phyloP scores from a whole-genome alignment of 2,888 invertebrate genomes.

The Eupithecia inturbata region DNA sequence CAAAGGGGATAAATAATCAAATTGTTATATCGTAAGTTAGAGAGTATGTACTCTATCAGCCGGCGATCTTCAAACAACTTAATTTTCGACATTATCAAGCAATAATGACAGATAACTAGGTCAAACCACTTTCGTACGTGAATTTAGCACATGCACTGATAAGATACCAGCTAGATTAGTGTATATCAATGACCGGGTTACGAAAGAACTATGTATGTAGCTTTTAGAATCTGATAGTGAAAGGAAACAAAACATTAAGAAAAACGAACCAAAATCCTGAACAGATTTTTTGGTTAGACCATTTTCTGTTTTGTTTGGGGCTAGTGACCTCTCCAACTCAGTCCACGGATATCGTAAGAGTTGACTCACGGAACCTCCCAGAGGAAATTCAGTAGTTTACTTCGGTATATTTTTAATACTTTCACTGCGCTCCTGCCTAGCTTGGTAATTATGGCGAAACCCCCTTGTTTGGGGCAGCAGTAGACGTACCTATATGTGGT shows the following conservation, averaged over 20 bases:
- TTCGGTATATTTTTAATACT: neutral
- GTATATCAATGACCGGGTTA: constrained; percentile 42
- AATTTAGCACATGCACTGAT: constrained; percentile 38
- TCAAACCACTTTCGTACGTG: constrained; percentile 21
- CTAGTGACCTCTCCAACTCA: neutral
- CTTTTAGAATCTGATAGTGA: neutral
- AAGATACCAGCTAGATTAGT: constrained; percentile 39
- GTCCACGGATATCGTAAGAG: neutral
- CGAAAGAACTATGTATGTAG: constrained; percentile 13
- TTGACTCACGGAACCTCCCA: neutral
- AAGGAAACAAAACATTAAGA: neutral
- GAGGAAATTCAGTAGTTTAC: neutral
- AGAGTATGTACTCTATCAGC: constrained; percentile 2
- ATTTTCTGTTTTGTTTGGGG: neutral
- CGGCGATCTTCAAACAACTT: constrained; percentile 19
- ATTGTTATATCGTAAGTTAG: neutral
- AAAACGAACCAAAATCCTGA: neutral
- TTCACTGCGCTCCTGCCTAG: neutral
- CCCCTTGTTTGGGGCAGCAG: neutral
- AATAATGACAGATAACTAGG: constrained; percentile 31
- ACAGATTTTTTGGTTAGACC: neutral
- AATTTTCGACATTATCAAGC: constrained; percentile 19
- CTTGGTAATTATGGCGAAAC: neutral
- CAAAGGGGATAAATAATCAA: neutral
- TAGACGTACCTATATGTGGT: neutral